Conservation (phyloP, 2,113 vertebrate species). For the Gasterosteus aculeatus region DNA sequence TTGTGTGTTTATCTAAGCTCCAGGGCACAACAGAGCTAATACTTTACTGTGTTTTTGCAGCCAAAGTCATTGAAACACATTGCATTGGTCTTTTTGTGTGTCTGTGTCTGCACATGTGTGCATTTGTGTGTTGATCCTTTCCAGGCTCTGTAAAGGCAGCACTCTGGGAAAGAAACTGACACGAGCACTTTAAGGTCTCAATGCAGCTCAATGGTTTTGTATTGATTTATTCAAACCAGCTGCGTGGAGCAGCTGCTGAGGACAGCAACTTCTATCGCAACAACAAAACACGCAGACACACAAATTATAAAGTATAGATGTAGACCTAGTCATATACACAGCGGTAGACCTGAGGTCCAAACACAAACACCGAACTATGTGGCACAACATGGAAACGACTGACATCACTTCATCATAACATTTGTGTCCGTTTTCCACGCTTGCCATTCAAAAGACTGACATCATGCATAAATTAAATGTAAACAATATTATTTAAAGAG, state of each 20-base stretch:
- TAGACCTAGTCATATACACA: not conserved
- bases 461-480: not conserved
- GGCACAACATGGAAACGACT: not conserved
- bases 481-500: not conserved
- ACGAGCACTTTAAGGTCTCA: constrained; percentile 55
- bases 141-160: constrained; percentile 36
- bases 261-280: constrained; percentile 32
- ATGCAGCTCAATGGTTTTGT: constrained; percentile 50
- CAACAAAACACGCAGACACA: constrained; percentile 3
- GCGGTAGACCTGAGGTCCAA: not conserved
- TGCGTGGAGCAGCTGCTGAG: constrained; percentile 45
- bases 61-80: constrained; percentile 9
- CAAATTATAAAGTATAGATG: not conserved
- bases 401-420: not conserved
- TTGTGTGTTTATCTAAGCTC: constrained; percentile 6
- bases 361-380: not conserved
- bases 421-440: not conserved
- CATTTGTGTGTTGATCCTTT: constrained; percentile 31
- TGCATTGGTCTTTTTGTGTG: not conserved
- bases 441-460: not conserved
- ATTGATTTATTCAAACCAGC: constrained; percentile 67
- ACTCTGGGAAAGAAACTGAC: constrained; percentile 52
- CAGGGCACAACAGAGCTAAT: constrained; percentile 2
- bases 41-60: constrained; percentile 17
- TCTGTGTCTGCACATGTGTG: not conserved